phyloP scores from a whole-genome alignment of 2,888 invertebrate genomes.

The Dolichopus griseipennis region DNA sequence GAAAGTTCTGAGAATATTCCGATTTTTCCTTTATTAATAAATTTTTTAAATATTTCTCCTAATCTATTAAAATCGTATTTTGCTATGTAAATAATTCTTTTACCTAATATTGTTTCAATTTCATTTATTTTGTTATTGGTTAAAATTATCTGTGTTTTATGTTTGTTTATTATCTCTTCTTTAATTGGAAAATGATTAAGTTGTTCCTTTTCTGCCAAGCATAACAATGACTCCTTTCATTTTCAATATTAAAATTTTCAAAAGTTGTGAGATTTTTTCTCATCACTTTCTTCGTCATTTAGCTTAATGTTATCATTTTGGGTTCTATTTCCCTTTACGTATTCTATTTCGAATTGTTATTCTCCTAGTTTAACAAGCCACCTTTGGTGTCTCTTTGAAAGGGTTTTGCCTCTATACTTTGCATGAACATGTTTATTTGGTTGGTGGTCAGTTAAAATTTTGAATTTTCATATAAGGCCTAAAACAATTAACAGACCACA shows the following conservation, averaged over 20 bases:
- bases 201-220: conserved; percentile 5
- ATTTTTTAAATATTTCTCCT: conserved; percentile 14
- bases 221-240: neutral
- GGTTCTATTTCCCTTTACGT: conserved; percentile 13
- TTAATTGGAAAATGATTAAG: conserved; percentile 11
- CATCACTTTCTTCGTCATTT: neutral
- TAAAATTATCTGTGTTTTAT: conserved; percentile 13
- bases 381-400: conserved; percentile 12
- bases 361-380: conserved; percentile 13
- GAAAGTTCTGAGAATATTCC: too few species aligned
- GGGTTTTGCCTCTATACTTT: conserved; percentile 14
- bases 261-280: neutral
- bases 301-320: neutral
- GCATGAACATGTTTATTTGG: conserved; percentile 14
- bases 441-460: conserved; percentile 17
- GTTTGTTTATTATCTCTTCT: conserved; percentile 13
- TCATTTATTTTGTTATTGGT: conserved; percentile 14
- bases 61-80: conserved; percentile 17
- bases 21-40: too few species aligned
- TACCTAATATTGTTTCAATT: neutral
- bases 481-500: conserved; percentile 16
- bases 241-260: neutral
- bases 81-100: conserved; percentile 7
- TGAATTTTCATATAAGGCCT: conserved; percentile 13
- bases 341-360: conserved; percentile 14